Base-by-base conservation (phyloP, 2,113 vertebrate genomes). In the Planiliza haematocheilus region DNA sequence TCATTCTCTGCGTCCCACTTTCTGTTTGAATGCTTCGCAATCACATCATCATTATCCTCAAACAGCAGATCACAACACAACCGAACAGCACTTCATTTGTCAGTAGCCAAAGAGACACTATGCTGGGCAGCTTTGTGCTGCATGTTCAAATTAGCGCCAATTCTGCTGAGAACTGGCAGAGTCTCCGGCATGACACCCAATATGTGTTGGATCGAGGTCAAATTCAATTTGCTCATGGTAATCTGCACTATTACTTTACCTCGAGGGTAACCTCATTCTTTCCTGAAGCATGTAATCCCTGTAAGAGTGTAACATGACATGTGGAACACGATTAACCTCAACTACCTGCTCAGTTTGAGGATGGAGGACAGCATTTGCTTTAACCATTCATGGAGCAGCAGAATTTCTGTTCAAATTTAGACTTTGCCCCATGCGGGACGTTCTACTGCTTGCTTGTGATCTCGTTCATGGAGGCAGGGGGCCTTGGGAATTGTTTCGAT, bases 151-250 rank as follows among this genome's bases (percentile, higher is more conserved):
- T 82, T 74, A 82, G 72, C 14, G 46, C 59, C 70, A 45, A 21
- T 38, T 67, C 68, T 14, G 30, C 59, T 61, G 67, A 84, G 79
- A 64, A 65, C 74, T 61, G 76, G 53, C 73, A 72, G 21, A 61
- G 63, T 42, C 60, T 82, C 59, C 65, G 56, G 70, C 77, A 69
- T 64, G 71, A 88, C 75, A 89, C 75, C 63, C 64, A 84, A 62
- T 84, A 87, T 70, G 80, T 74, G 81, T 84, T 85, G 79, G 83
- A 83, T 87, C 87, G 81, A 61, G 85, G 77, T 85, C 84, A 72
- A 70, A 80, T 77, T 86, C 66, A 83, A 76, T 82, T 70, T 86
- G 80, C 65, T 79, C 65, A 56, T 56, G 65, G 72, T 83, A 83
- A 84, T 86, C 45, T 77, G 75, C 48, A 64, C 52, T 74, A 82